phyloP scores from a whole-genome alignment of 2,797 vertebrate genomes.

The Chelon auratus region DNA sequence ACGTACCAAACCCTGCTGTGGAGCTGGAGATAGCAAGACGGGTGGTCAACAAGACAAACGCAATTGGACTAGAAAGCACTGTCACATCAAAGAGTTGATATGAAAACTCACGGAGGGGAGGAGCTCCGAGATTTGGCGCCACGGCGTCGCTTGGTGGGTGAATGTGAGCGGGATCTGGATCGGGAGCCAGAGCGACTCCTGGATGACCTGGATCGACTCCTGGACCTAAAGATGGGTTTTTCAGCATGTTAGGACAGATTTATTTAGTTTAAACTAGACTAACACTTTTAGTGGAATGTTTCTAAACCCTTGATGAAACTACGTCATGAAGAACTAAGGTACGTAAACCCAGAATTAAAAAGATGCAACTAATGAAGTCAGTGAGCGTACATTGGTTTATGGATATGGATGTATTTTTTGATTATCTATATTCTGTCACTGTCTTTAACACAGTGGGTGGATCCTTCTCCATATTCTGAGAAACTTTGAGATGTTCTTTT shows the following conservation, averaged over 20 bases:
- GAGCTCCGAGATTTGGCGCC: conserved; percentile 88
- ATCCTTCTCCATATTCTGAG: no score
- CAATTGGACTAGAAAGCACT: background rate
- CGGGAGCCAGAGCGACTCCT: conserved; percentile 88
- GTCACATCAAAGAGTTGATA: background rate
- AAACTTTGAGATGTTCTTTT: no score
- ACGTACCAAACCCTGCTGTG: conserved; percentile 79
- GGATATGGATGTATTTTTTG: no score
- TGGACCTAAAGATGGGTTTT: conserved; percentile 80
- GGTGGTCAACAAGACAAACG: background rate
- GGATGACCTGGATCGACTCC: conserved; percentile 91
- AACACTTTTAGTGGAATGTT: background rate
- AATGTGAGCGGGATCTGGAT: conserved; percentile 91
- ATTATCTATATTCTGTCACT: no score
- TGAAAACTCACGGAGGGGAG: conserved; percentile 90
- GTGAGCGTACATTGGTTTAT: no score
- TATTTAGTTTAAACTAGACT: background rate
- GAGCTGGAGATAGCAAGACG: conserved; percentile 67
- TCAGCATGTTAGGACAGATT: background rate
- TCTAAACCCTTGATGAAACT: no score
- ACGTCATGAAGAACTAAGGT: no score
- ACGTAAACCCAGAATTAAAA: no score
- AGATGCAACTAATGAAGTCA: no score
- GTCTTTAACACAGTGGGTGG: no score
- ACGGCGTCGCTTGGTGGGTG: conserved; percentile 88